phyloP scores from a whole-genome alignment of 64 coral and sea anemone genomes.

The Exaiptasia diaphana region DNA sequence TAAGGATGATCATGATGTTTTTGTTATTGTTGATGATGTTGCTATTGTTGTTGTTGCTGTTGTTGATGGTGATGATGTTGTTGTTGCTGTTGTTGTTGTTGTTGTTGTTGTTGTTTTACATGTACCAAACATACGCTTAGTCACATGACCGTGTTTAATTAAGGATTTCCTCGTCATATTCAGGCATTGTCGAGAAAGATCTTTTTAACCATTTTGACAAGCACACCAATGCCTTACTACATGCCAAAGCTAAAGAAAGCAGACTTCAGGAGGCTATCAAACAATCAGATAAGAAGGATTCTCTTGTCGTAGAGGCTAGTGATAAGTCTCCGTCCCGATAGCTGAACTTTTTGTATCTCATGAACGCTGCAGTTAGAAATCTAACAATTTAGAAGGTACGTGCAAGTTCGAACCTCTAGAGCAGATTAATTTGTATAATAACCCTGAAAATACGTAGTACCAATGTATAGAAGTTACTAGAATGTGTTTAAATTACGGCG shows the following conservation, averaged over 20 bases:
- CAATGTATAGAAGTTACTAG: too few species aligned
- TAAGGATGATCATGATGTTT: background rate
- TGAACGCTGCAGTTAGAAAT: too few species aligned
- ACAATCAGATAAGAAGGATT: background rate
- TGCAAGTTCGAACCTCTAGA: too few species aligned
- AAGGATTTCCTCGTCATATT: background rate
- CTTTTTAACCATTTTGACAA: conserved; percentile 59
- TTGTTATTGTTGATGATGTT: background rate
- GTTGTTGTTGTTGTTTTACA: too few species aligned
- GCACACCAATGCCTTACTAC: conserved; percentile 28
- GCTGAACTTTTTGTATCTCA: too few species aligned
- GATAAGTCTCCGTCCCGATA: too few species aligned
- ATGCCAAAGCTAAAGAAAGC: conserved; percentile 35
- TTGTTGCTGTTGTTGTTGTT: background rate
- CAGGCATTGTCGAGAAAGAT: conserved; percentile 53
- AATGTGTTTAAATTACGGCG: too few species aligned
- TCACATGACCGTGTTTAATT: background rate
- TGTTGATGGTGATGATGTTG: background rate
- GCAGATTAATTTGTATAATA: too few species aligned
- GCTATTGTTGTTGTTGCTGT: background rate
- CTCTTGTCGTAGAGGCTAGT: too few species aligned
- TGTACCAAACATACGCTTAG: background rate
- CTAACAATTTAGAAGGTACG: too few species aligned
- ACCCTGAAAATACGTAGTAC: too few species aligned
- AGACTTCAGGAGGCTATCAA: background rate